phyloP scores from a whole-genome alignment of 1,140 invertebrate species.

The Drosophila parvula region DNA sequence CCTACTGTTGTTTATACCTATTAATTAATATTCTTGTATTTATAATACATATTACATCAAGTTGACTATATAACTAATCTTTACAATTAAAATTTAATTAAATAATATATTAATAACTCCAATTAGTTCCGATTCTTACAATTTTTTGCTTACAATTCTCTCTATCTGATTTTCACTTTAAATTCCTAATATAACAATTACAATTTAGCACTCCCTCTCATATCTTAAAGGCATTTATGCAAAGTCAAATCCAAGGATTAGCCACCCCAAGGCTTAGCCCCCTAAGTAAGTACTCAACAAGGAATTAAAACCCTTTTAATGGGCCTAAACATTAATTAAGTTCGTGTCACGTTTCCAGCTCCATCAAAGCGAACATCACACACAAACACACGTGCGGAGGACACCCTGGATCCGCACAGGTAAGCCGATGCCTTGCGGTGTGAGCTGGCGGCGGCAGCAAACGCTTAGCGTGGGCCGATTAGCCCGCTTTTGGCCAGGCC shows the following conservation, averaged over 20 bases:
- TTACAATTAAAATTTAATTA: too few species aligned
- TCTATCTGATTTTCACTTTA: too few species aligned
- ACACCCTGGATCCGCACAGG: constrained; percentile 31
- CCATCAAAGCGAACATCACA: constrained; percentile 15
- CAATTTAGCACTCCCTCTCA: not conserved
- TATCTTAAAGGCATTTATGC: not conserved
- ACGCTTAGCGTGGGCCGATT: constrained; percentile 79
- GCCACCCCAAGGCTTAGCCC: not conserved
- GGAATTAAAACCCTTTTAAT: constrained; percentile 41
- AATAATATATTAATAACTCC: too few species aligned
- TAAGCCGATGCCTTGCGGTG: constrained; percentile 78
- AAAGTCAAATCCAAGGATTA: constrained; percentile 18
- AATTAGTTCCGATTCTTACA: too few species aligned
- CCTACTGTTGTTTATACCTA: too few species aligned
- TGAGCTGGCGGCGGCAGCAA: constrained; percentile 43
- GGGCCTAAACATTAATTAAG: constrained; percentile 33
- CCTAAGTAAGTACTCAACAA: constrained; percentile 10
- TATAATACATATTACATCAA: not conserved
- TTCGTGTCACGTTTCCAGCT: constrained; percentile 39
- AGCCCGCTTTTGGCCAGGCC: constrained; percentile 62
- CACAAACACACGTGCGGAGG: constrained; percentile 12
- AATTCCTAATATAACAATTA: not conserved
- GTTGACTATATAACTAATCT: too few species aligned
- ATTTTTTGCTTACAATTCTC: too few species aligned
- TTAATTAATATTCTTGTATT: not conserved